Base-by-base conservation (phyloP, 1,140 invertebrate species). In the Drosophila kurseongensis region DNA sequence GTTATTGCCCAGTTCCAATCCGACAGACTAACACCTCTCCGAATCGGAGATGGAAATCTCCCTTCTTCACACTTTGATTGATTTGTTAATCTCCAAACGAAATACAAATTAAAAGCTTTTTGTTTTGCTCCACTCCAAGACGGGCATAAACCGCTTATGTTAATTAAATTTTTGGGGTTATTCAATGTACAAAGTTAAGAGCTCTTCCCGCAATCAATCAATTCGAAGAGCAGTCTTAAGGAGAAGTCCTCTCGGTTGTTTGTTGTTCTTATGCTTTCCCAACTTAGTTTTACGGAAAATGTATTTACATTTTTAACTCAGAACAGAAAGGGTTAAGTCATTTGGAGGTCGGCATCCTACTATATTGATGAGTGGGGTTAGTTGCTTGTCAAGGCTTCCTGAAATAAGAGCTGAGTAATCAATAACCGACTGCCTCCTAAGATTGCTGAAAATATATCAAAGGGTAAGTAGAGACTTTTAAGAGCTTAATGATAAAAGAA, bases 141-240 rank as follows among this genome's bases (percentile, higher is more conserved):
- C 41, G 29, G 12, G 13, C 40, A 32, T 89, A 88, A 88, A 77
- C 80, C 65, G 84, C 84, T 88, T 88, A 89, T 88, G 84, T 88
- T 88, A 88, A 88, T 88, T 88, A 89, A 80, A 88, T 74, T 83
- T 82, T 48, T 23, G 44, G 50, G 73, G 57, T 44, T 67, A 54
- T 36, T 35, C 14, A 52, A 27, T 72, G 45, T 12, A 18, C 38
- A 35, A 16, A 63, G 58, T 57, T 63, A 41, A 52, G 59, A 76
- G 60, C 68, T 42, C 50, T 18, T 44, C 57, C 16, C 57, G 50
- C 62, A 82, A 88, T 89, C 84, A 80, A 88, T 88, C 83, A 88
- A 77, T 71, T 27, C 32, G 29, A 58, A 9, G 16, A 54, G 38
- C 40, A 14, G 29, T 58, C 40, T 45, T 44, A 45, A 35, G 16